These are phyloP conservation scores for Arvicanthis niloticus DNA, from an alignment of 2,113 vertebrate genomes.

Conservation along the genomic window DNA sequence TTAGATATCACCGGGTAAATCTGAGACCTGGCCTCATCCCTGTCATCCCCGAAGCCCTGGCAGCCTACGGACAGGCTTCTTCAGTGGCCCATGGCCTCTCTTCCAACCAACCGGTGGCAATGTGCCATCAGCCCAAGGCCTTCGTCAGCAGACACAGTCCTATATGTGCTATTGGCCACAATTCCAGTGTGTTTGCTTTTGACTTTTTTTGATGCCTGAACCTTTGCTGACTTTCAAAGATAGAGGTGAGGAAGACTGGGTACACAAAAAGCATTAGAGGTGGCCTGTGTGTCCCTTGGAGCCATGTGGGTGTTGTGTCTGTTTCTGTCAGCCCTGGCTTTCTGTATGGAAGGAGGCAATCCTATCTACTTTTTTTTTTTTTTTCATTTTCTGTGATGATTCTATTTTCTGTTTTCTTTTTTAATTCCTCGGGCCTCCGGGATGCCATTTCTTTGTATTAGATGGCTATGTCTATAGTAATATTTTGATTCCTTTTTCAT, in stretches of 20 bases:
- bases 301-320: background rate
- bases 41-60: background rate
- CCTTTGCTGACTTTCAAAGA: background rate
- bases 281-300: background rate
- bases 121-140: background rate
- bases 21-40: background rate
- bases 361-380: background rate
- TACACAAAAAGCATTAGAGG: background rate
- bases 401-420: background rate
- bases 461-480: too few relatives aligned
- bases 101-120: background rate
- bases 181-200: background rate
- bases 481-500: background rate
- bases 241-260: background rate
- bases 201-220: background rate
- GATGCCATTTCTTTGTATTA: background rate
- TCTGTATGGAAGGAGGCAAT: background rate
- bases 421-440: background rate
- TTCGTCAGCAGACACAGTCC: background rate
- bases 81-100: background rate
- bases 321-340: background rate
- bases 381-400: background rate
- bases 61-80: background rate
- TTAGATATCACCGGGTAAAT: constrained; percentile 27
- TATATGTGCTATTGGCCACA: background rate